Evolutionary conservation across 2,797 vertebrate genomes (phyloP).

Genomic region (Siniperca obscura): DNA sequence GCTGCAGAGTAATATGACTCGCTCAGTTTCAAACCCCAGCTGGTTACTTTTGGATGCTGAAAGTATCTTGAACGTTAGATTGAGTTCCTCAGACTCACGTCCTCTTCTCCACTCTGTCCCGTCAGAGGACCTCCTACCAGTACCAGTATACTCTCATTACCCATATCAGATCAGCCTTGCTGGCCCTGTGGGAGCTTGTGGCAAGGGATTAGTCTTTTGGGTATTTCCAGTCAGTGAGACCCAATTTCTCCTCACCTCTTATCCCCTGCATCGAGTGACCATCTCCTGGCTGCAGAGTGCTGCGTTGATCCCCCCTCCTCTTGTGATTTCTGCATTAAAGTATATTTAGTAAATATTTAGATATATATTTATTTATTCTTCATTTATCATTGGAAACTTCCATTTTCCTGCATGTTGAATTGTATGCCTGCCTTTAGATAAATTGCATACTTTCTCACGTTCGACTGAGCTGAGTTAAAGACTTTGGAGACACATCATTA

Average conservation of each 20-base stretch:
- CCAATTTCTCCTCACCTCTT: slow-evolving; percentile 31
- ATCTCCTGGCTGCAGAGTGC: slow-evolving; percentile 39
- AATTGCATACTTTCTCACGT: too few relatives aligned
- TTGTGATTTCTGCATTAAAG: too few relatives aligned
- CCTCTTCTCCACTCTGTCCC: slow-evolving; percentile 2
- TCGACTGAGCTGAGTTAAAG: too few relatives aligned
- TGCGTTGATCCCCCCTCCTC: slow-evolving; percentile 20
- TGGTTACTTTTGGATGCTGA: neutral
- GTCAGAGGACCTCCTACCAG: slow-evolving; percentile 13
- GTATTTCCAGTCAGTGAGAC: slow-evolving; percentile 45
- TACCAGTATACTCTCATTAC: slow-evolving; percentile 42
- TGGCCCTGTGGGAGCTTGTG: slow-evolving; percentile 3
- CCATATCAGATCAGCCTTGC: slow-evolving; percentile 51
- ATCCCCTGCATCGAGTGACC: slow-evolving; percentile 43
- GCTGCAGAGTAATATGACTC: neutral
- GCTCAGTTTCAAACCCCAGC: neutral
- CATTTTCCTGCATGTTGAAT: too few relatives aligned
- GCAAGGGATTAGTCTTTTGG: slow-evolving; percentile 49
- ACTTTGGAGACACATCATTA: too few relatives aligned
- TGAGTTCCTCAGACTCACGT: slow-evolving; percentile 18
- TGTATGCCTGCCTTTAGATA: too few relatives aligned
- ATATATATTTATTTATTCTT: too few relatives aligned
- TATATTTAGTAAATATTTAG: too few relatives aligned
- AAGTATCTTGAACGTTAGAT: slow-evolving; percentile 37
- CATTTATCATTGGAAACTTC: too few relatives aligned